Evolutionary conservation across 2,888 invertebrate species (phyloP), one percentile per base, ranked within the genome.

Genomic region (Chironomus tentans): DNA sequence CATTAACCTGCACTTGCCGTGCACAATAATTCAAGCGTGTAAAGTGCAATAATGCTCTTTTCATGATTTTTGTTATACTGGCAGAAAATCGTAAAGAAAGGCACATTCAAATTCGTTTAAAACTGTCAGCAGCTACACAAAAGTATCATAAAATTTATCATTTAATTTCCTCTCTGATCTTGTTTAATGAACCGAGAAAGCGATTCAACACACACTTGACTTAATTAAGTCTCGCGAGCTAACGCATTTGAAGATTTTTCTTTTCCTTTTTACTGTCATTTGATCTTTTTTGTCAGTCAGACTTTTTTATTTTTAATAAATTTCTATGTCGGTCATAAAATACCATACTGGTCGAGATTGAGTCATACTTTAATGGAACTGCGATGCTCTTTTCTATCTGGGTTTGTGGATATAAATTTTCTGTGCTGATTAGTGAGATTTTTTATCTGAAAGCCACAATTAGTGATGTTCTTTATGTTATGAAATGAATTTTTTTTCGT

Each of bases 91-190:
- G n/a, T 15, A n/a, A 15, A 18, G 15, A 56, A 56, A 18, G n/a
- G 15, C 56, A 56, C 15, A 38, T 38, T 38, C 38, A 38, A n/a
- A 38, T 38, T 38, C 38, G 38, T 38, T 38, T 15, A 56, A 56
- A 15, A 56, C 15, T 56, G 56, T 56, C 56, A 56, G 6, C 50
- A 15, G n/a, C n/a, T n/a, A 50, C 50, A 50, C 50, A 50, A n/a
- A 62, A 13, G 65, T 22, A 65, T 65, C 18, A 24, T 65, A 65
- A 65, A 22, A 65, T 65, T 65, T 65, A 65, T 65, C 24, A 65
- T 65, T 65, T 65, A 65, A 65, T 65, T 65, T 65, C 65, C 65
- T 65, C 65, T 65, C 15, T 18, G 56, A 56, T 56, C 56, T 56
- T 56, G n/a, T 15, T 56, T 56, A 56, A 56, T 56, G 56, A 56